Conservation (phyloP, 2,888 invertebrate genomes). For the Rambutsinella grinnellia region DNA sequence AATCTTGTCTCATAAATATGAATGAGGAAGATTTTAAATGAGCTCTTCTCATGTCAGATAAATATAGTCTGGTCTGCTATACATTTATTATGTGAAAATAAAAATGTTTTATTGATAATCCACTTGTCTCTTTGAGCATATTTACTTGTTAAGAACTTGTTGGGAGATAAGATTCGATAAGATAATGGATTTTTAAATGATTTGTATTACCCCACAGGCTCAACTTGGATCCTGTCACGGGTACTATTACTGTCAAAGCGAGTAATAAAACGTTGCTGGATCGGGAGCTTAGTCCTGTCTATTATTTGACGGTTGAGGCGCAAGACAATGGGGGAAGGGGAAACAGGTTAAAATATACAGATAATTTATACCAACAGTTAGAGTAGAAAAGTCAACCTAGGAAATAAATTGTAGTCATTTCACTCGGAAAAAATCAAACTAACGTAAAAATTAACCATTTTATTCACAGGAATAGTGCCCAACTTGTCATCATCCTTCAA, state of each 20-base stretch:
- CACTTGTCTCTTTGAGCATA: too few relatives aligned
- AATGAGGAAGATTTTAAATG: too few relatives aligned
- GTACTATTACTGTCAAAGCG: conserved; percentile 80
- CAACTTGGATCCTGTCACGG: conserved; percentile 83
- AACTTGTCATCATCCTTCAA: conserved; percentile 67
- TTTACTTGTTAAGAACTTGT: too few relatives aligned
- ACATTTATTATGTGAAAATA: too few relatives aligned
- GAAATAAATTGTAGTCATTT: too few relatives aligned
- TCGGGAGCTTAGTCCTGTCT: conserved; percentile 84
- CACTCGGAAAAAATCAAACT: background rate
- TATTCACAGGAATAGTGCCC: conserved; percentile 67
- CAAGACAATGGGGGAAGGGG: conserved; percentile 88
- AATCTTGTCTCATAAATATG: too few relatives aligned
- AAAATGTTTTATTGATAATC: too few relatives aligned
- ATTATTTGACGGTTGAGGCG: conserved; percentile 90
- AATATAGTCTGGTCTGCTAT: too few relatives aligned
- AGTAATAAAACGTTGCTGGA: conserved; percentile 81
- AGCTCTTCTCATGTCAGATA: too few relatives aligned
- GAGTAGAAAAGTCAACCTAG: too few relatives aligned
- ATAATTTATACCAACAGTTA: too few relatives aligned
- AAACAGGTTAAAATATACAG: conserved; percentile 73
- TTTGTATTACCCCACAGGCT: conserved; percentile 73
- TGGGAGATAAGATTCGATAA: too few relatives aligned
- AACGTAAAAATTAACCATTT: conserved; percentile 63
- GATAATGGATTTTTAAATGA: background rate